Base-by-base conservation (phyloP, 64 coral and sea anemone genomes). In the Stichodactyla mertensii region DNA sequence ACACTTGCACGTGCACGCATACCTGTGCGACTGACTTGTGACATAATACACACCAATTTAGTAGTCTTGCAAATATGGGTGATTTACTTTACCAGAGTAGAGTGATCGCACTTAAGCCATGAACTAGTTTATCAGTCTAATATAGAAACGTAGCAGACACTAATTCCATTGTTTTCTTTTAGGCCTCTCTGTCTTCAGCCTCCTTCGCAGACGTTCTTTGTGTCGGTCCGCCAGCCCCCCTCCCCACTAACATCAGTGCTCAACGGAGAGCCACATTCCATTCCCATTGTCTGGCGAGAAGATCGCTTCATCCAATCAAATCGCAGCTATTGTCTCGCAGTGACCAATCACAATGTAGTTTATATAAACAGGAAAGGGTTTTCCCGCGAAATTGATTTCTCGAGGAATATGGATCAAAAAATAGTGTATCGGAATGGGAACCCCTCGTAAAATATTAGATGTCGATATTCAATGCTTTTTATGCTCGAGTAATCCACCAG, bases 221-320 rank as follows among this genome's bases (percentile, higher is more conserved):
- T 31, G 28, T 31, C 28, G 28, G 28, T 31, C 28, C 28, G 28
- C 28, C 28, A 31, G 28, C 28, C 1, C 28, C 28, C 28, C 28
- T 31, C 28, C 28, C 28, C 28, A 31, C 87, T 74, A 79, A 56
- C 74, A 31, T 31, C 70, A n/a, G n/a, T 77, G 70, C 70, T 77
- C 28, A 77, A 23, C 20, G 5, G 70, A 77, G 70, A 15, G 20
- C 31, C 11, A 77, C 22, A 77, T 77, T 77, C 71, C 71, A 26
- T 77, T 77, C 71, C 71, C 71, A 77, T 77, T 77, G 71, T 77
- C 22, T n/a, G 18, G 10, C 22, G 22, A 77, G 26, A 74, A 74
- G 69, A 14, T 58, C 57, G 14, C 20, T 74, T 8, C 69, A 52
- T 28, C 77, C 77, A 79, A 79, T 79, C 15, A 51, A 18, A 79